phyloP scores from a whole-genome alignment of 53 echinoderm and acorn worm genomes.

The Echinometra lucunter region DNA sequence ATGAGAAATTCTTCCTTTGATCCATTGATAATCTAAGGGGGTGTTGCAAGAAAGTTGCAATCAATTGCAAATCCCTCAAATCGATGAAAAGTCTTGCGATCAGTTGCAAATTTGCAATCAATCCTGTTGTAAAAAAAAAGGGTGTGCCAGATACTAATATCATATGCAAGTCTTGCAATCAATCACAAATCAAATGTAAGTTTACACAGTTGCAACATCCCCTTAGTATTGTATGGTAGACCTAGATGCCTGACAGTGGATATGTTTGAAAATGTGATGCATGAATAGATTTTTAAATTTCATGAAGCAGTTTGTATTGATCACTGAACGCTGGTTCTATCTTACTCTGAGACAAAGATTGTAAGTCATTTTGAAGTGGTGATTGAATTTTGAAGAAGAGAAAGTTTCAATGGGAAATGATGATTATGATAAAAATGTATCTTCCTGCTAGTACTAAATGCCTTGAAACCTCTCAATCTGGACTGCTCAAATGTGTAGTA shows the following conservation, averaged over 20 bases:
- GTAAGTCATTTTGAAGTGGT: neutral
- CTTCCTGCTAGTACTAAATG: neutral
- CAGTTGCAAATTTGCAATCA: too few relatives aligned
- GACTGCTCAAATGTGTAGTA: neutral
- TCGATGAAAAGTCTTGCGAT: too few relatives aligned
- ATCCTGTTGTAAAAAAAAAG: too few relatives aligned
- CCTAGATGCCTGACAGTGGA: neutral
- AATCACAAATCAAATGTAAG: too few relatives aligned
- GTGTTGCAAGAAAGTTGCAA: too few relatives aligned
- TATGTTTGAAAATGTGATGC: neutral
- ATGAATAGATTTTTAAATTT: neutral
- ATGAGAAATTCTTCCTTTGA: too few relatives aligned
- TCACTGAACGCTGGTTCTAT: neutral
- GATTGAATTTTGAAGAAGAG: neutral
- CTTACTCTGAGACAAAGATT: neutral
- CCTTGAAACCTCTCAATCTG: neutral
- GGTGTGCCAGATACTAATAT: too few relatives aligned
- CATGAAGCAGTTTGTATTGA: neutral
- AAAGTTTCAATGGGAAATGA: too few relatives aligned
- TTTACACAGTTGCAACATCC: too few relatives aligned
- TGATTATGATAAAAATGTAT: neutral
- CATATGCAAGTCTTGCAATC: too few relatives aligned
- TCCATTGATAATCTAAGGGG: neutral
- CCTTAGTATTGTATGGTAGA: neutral
- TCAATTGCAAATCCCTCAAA: too few relatives aligned